Base-by-base conservation (phyloP, 2,888 invertebrate genomes). In the Macrostomum cliftonense region DNA sequence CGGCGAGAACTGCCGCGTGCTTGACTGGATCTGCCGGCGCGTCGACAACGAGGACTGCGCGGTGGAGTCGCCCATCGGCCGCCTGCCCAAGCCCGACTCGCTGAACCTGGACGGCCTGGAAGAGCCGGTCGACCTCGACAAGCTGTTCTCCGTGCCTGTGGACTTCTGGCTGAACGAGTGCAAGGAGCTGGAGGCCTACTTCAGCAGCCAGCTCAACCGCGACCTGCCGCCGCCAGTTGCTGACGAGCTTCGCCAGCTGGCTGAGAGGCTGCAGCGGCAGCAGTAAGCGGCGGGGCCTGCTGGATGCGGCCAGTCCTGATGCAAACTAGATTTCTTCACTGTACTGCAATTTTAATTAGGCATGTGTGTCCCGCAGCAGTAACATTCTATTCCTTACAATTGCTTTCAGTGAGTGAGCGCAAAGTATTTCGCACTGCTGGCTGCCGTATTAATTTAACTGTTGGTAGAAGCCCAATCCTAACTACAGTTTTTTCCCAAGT, bases 101-200 rank as follows among this genome's bases (percentile, higher is more conserved):
- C 17, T 91, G 4, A 80, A 83, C 66, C 68, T 81, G 19, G 70
- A 77, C 0, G 81, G 81, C 43, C 72, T 89, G 37, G 72, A 72
- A 38, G 73, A 76, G 11, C 60, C 74, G 1, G 71, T 88, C 16
- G 76, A 91, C 63, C 71, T 79, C 67, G 73, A 81, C 13, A 78
- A 82, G 61, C 73, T 93, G 13, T 88, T 91, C 73, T 77, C 78
- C 53, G 71, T 91, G 50, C 84, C 87, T 9, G 82, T 81, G 63
- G 79, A 81, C 47, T 95, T 91, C 72, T 93, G 91, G 91, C 67
- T 75, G 42, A 76, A 83, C 62, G 93, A 93, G 58, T 59, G 54
- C 51, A 71, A 76, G 49, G 82, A 81, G n/a, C 80, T 89, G 51
- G 78, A 78, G 60, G 79, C 79, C 61, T 95, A 91, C 73, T 83